Evolutionary conservation across 2,113 vertebrate species (phyloP), one percentile per base, ranked within the genome.

Genomic region (Entomyzon cyanotis): DNA sequence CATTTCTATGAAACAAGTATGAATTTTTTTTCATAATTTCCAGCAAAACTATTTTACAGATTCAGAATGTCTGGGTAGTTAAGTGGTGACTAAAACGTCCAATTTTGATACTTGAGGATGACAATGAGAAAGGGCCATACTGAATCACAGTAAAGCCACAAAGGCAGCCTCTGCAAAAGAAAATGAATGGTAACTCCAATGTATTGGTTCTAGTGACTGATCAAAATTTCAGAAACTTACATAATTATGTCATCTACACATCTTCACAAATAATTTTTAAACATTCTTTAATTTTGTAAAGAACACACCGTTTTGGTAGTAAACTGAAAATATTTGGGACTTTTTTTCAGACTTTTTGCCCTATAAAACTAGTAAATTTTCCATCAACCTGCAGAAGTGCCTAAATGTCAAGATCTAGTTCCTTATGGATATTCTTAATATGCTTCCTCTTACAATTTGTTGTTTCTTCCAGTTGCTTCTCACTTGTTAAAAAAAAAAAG

Each of bases 341-440:
- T 37, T 56, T 63, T 70, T 86, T 93, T 16, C n/a, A 82, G 27
- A 37, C 6, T 41, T 95, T 85, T 64, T 75, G 28, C 53, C 15
- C 15, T 74, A 28, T 27, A 89, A 75, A 94, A 86, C 28, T 62
- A 83, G 41, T 65, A 68, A 86, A 44, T 92, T 86, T 95, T 60
- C 47, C 39, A 84, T 91, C 46, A 94, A 44, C 12, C 5, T 68
- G 28, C 13, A 88, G 68, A 96, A 90, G 55, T 81, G 41, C 18
- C 92, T 87, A 95, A 92, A 94, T 89, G 41, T 90, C 74, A 97
- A 75, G 28, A 92, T 93, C 62, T 91, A 90, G 65, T 70, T 79
- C 16, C 53, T 94, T n/a, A 13, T 52, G 1, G 1, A 56, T 52
- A 41, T 86, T 78, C 74, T 55, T 49, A 75, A 88, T 85, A 59